Evolutionary conservation across 2,113 vertebrate species (phyloP), one percentile per base, ranked within the genome.

Genomic region (Thryonomys swinderianus): DNA sequence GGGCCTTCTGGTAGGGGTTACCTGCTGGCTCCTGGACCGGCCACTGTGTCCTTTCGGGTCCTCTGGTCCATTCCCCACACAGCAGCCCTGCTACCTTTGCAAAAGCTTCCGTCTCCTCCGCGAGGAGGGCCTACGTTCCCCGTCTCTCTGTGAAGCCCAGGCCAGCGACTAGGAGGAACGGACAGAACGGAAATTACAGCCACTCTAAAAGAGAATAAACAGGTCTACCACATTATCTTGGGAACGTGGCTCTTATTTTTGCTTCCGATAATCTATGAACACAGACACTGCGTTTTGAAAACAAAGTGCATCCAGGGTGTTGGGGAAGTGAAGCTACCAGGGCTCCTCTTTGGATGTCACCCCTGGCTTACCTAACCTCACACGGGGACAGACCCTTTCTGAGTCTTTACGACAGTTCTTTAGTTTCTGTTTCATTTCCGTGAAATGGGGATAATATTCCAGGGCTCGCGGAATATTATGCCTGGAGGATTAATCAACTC

Each of bases 31-130:
- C 73, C 74, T 78, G 59, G 16, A 42, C 1, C 23, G 53, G 34
- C 64, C 2, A 0, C 3, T 40, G 4, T 0, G 0, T 5, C 53
- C 16, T 45, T 53, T 25, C 0, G 1, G 48, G 4, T 34, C 40
- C 57, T 45, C 32, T 42, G 78, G 5, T 10, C 57, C 27, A 2
- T 1, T 64, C 25, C 32, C 21, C 69, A 48, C 8, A 7, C 21
- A 4, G 21, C 25, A 78, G 32, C 2, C n/a, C 34, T 32, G 64
- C 37, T 64, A 37, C 32, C 55, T 82, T 42, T 66, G 66, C 13
- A 3, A 8, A 0, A 61, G n/a, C 10, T 8, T n/a, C 21, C 11
- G 32, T 18, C 45, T 32, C 53, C n/a, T 45, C 66, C 37, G 51
- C 20, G 32, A 27, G 16, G 32, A 53, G 79, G 84, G 25, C 48